These are phyloP conservation scores for Gari tellinella DNA, from an alignment of 2,888 invertebrate species.

Conservation along the genomic window DNA sequence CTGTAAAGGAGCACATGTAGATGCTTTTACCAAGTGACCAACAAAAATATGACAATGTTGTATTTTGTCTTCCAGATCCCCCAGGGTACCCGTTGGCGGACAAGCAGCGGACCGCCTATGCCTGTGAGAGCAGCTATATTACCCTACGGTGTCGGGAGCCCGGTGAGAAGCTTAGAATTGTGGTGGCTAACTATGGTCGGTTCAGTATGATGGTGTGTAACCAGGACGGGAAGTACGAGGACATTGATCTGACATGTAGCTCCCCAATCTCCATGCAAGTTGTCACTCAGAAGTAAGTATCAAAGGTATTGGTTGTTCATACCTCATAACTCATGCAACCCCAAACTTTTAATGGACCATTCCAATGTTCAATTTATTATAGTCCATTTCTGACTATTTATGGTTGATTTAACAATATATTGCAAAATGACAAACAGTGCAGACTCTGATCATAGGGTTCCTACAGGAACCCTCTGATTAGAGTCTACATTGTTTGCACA, in stretches of 20 bases:
- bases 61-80: conserved; percentile 39
- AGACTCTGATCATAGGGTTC: too few relatives aligned
- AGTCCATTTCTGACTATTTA: too few relatives aligned
- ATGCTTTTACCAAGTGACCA: too few relatives aligned
- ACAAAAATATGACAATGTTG: too few relatives aligned
- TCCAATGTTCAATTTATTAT: too few relatives aligned
- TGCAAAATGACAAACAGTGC: too few relatives aligned
- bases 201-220: conserved; percentile 98
- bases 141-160: conserved; percentile 93
- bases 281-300: conserved; percentile 91
- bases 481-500: too few relatives aligned
- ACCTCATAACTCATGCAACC: too few relatives aligned
- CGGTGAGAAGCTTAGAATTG: conserved; percentile 95
- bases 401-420: too few relatives aligned
- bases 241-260: conserved; percentile 98
- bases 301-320: not conserved
- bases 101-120: conserved; percentile 90
- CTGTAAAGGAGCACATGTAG: too few relatives aligned
- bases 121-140: conserved; percentile 96
- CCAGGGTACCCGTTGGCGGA: conserved; percentile 38
- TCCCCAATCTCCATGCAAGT: conserved; percentile 94
- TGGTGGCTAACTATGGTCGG: conserved; percentile 96
- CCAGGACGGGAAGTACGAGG: conserved; percentile 96
- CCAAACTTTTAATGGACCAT: too few relatives aligned
- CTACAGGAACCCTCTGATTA: too few relatives aligned